Conservation (phyloP, 92 coral and sea anemone species). For the Isaurus tuberculatus region DNA sequence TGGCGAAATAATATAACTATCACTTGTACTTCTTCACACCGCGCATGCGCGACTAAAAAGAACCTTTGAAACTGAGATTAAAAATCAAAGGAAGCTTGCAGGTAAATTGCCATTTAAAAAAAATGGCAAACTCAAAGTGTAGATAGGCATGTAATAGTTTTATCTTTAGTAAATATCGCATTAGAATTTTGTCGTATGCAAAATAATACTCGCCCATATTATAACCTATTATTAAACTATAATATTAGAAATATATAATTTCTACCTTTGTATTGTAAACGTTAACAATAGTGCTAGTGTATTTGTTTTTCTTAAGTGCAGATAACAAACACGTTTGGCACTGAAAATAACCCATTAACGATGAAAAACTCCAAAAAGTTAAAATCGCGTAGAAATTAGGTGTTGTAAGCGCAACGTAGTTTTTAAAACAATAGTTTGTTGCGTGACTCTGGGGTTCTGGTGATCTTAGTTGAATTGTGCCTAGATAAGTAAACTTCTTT, state of each 20-base stretch:
- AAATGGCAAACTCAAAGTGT: background rate
- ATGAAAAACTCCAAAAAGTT: background rate
- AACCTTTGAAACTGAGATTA: background rate
- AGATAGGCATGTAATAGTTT: background rate
- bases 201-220: background rate
- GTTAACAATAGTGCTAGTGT: background rate
- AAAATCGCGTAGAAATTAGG: background rate
- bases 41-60: constrained; percentile 44
- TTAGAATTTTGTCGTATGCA: constrained; percentile 18
- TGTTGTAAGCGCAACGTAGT: background rate
- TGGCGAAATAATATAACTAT: constrained; percentile 1
- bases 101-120: background rate
- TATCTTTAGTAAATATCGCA: background rate
- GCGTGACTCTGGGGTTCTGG: background rate
- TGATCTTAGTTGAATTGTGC: background rate
- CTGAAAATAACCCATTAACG: background rate
- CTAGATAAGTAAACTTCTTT: background rate
- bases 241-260: constrained; percentile 9
- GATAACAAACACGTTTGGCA: background rate
- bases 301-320: background rate
- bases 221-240: constrained; percentile 31
- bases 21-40: constrained; percentile 46
- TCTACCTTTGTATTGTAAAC: background rate
- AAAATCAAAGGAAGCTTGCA: background rate
- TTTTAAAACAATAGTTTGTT: background rate